These are phyloP conservation scores for Callimorpha dominula DNA, from an alignment of 2,888 invertebrate species.

Conservation along the genomic window DNA sequence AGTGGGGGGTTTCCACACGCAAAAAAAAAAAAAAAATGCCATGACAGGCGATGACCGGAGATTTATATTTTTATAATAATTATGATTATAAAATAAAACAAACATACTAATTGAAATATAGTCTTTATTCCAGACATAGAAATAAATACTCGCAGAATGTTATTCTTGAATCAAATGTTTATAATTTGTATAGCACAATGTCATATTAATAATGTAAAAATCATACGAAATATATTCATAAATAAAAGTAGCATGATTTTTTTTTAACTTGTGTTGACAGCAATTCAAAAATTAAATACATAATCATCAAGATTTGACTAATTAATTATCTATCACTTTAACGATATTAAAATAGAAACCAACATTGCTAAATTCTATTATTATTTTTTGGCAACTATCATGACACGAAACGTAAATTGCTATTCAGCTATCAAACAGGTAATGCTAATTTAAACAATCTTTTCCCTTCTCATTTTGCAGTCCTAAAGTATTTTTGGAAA, in stretches of 20 bases:
- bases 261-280: background rate
- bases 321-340: too few relatives aligned
- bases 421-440: background rate
- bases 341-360: background rate
- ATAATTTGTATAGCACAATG: background rate
- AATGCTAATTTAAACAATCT: background rate
- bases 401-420: background rate
- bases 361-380: background rate
- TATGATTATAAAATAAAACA: constrained; percentile 27
- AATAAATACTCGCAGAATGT: constrained; percentile 52
- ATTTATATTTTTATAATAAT: too few relatives aligned
- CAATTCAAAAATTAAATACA: background rate
- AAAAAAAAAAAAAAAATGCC: too few relatives aligned
- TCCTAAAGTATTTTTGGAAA: too few relatives aligned
- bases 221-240: background rate
- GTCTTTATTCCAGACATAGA: constrained; percentile 45
- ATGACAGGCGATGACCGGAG: too few relatives aligned
- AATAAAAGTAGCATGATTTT: background rate
- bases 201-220: background rate
- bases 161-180: constrained; percentile 25
- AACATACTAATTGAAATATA: constrained; percentile 26
- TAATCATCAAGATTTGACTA: background rate
- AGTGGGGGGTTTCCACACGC: too few relatives aligned
- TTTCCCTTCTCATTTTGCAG: background rate
- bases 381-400: background rate